A percentile compares a stretch with the other conserved stretches of the same genome.
Evolutionary conservation across 2,113 vertebrate species (phyloP).

Genomic region (Nycticebus coucang): DNA sequence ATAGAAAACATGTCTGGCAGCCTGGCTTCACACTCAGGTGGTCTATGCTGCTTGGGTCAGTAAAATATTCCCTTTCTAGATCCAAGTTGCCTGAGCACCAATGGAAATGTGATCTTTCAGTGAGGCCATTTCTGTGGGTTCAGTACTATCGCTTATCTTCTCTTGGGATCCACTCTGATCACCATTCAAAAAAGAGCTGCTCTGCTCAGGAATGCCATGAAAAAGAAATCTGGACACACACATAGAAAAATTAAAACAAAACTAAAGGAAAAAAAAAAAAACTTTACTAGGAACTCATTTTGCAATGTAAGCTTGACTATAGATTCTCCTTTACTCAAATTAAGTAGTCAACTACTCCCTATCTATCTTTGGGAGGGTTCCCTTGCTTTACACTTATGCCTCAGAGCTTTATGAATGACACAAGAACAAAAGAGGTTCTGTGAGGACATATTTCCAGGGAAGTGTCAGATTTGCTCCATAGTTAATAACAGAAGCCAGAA

Average conservation of each 20-base stretch:
- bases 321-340: background rate
- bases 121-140: background rate
- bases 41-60: background rate
- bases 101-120: rapidly evolving
- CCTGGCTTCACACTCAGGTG: background rate
- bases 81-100: background rate
- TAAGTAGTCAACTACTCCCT: background rate
- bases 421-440: background rate
- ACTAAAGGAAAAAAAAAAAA: background rate
- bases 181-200: background rate
- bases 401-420: background rate
- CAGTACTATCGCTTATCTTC: background rate
- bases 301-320: background rate
- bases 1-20: rapidly evolving
- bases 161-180: background rate
- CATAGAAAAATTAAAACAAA: background rate
- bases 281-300: background rate
- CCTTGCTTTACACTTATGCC: background rate
- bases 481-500: background rate
- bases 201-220: background rate
- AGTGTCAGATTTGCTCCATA: background rate
- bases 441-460: background rate
- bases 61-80: background rate
- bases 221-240: background rate
- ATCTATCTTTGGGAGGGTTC: background rate